A percentile compares a stretch with the other conserved stretches of the same genome.
phyloP scores from a whole-genome alignment of 2,113 vertebrate species.

The Malurus melanocephalus region DNA sequence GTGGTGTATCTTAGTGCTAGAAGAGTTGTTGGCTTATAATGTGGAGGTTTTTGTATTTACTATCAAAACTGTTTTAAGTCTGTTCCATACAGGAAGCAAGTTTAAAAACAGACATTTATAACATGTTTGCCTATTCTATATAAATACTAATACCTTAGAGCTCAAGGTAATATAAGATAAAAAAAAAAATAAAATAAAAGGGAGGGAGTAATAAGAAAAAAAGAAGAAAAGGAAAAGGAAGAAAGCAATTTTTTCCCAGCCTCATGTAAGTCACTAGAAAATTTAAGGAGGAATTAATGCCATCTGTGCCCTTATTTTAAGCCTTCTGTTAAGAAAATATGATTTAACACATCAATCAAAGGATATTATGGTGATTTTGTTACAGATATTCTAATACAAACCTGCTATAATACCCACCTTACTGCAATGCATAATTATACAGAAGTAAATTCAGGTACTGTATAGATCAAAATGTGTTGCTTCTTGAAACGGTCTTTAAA shows the following conservation, averaged over 20 bases:
- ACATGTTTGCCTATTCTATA: background rate
- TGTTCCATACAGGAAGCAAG: rapidly evolving
- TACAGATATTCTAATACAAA: background rate
- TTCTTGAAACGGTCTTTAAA: background rate
- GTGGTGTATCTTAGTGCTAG: background rate
- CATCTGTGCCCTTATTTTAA: background rate
- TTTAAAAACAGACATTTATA: background rate
- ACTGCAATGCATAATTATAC: background rate
- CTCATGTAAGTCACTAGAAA: background rate
- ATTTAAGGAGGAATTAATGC: background rate
- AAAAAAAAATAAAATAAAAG: background rate
- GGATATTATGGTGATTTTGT: background rate
- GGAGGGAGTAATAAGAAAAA: rapidly evolving
- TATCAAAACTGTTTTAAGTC: background rate
- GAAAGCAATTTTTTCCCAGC: background rate
- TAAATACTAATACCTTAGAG: background rate
- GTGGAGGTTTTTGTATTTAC: background rate
- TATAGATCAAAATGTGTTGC: rapidly evolving
- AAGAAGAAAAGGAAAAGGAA: background rate
- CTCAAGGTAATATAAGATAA: background rate
- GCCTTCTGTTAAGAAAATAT: background rate
- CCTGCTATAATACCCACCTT: background rate
- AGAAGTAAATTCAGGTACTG: background rate
- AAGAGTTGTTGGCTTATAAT: background rate
- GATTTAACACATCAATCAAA: background rate